phyloP scores from a whole-genome alignment of 2,113 vertebrate species.

The Cyprinus carpio region DNA sequence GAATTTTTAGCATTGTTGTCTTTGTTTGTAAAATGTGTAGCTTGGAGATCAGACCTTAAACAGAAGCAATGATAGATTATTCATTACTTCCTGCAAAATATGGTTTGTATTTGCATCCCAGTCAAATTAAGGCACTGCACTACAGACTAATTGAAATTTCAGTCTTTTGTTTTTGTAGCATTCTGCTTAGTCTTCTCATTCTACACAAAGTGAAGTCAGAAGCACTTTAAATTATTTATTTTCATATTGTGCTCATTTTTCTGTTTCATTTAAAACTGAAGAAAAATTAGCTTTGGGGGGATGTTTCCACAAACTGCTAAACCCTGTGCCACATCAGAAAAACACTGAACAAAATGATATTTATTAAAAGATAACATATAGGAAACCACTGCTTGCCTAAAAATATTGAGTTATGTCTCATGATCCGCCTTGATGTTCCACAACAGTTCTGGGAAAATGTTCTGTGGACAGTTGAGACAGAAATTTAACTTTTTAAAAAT shows the following conservation, averaged over 20 bases:
- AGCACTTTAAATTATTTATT: background rate
- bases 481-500: too few relatives aligned
- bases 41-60: slow-evolving; percentile 10
- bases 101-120: slow-evolving; percentile 5
- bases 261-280: background rate
- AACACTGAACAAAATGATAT: too few relatives aligned
- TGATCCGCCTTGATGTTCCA: too few relatives aligned
- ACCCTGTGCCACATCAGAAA: too few relatives aligned
- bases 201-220: background rate
- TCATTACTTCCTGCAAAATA: background rate
- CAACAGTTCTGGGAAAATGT: too few relatives aligned
- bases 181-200: background rate
- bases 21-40: background rate
- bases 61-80: background rate
- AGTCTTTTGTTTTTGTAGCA: background rate
- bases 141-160: background rate
- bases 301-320: background rate
- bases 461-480: too few relatives aligned
- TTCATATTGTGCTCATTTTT: background rate
- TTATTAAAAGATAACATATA: too few relatives aligned
- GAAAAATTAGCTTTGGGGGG: background rate
- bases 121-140: slow-evolving; percentile 14
- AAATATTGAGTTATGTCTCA: too few relatives aligned
- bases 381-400: too few relatives aligned
- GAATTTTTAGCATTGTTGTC: background rate